phyloP scores from a whole-genome alignment of 1,140 invertebrate genomes.

The Aleiodes sp. region DNA sequence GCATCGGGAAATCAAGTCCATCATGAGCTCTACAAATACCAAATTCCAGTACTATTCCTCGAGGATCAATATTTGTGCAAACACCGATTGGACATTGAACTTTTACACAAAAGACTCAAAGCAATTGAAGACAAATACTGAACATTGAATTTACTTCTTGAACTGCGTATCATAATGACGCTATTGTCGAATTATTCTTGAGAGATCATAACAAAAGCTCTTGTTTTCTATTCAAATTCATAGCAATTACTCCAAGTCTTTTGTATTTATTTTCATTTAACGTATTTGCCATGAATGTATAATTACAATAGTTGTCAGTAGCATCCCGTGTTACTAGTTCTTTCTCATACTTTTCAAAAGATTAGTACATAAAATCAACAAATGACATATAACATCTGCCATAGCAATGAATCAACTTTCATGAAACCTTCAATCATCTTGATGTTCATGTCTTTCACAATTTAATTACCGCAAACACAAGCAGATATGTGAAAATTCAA shows the following conservation, averaged over 20 bases:
- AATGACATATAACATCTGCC: too few species aligned
- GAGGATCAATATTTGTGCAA: constrained; percentile 86
- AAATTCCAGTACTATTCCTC: constrained; percentile 89
- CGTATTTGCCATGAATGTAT: background rate
- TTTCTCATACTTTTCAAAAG: too few species aligned
- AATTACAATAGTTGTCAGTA: background rate
- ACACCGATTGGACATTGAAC: constrained; percentile 74
- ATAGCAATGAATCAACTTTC: too few species aligned
- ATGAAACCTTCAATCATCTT: too few species aligned
- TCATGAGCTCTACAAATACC: constrained; percentile 79
- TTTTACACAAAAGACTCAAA: constrained; percentile 65
- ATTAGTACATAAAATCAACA: too few species aligned
- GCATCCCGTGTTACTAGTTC: too few species aligned
- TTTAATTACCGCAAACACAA: too few species aligned
- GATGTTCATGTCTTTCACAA: too few species aligned
- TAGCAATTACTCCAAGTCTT: background rate
- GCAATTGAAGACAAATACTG: constrained; percentile 34
- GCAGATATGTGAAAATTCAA: too few species aligned
- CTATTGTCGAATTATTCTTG: background rate
- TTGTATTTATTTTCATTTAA: background rate
- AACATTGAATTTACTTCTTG: background rate
- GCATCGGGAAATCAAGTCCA: constrained; percentile 76
- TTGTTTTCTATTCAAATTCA: background rate
- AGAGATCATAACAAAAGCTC: background rate
- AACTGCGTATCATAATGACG: background rate